Base-by-base conservation (phyloP, 1,140 invertebrate species). In the Hypsibius dujardini region DNA sequence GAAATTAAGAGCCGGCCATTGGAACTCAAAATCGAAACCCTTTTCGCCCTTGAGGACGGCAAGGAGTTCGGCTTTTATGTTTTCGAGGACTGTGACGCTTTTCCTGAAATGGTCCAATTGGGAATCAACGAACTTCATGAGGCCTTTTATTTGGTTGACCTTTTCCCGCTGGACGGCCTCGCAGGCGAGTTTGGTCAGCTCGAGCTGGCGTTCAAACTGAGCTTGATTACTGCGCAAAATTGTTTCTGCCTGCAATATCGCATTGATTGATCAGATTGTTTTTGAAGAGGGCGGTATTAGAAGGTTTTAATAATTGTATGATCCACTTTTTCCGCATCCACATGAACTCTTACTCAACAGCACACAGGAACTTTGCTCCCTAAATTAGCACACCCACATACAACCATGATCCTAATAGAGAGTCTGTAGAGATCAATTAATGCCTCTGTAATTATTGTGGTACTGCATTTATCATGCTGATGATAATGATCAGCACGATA, bases 1-100 rank as follows among this genome's bases (percentile, higher is more conserved):
- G 62, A 15, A 67, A 45, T 45, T 67, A 12, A 67, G 62, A 67
- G 62, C 42, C 3, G 62, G 62, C 62, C 62, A 67, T 67, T 67
- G 12, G 42, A 45, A 45, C 3, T 67, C 62, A 12, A 67, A 45
- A 3, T 67, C 12, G 62, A 67, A 67, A 12, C 42, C 62, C 45
- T 42, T 12, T 67, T 67, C 62, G 3, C 12, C 62, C 45, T 67
- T 67, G 42, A 67, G 62, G 12, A 45, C 45, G 3, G 12, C 3
- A 42, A 67, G 12, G 12, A 67, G 62, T 67, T 67, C 62, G 12
- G 12, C 42, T 42, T 67, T 67, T 3, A 67, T 15, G 42, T 45
- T 67, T 12, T 12, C 42, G 3, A 67, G 42, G 3, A 67, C 3
- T 3, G 12, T 42, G 12, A 42, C 62, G 45, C 12, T 67, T 42